These are phyloP conservation scores for Protomyctophum bolini DNA, from an alignment of 2,113 vertebrate genomes.

Conservation along the genomic window DNA sequence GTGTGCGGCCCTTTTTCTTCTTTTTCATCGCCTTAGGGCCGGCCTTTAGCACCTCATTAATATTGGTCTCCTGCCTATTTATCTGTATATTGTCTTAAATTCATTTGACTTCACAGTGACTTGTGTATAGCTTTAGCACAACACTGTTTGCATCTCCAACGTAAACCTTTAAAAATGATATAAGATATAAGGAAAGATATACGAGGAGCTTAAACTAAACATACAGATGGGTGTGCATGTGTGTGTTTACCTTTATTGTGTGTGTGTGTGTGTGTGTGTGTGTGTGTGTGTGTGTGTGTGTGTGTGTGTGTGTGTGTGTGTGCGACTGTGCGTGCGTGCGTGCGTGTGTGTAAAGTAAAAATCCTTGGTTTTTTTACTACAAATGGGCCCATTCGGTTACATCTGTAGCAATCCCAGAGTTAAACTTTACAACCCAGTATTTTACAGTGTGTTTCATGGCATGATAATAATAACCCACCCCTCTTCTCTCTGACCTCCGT, in stretches of 20 bases:
- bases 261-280: conserved; percentile 18
- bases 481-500: conserved; percentile 28
- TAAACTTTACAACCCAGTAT: too few species aligned
- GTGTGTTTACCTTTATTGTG: conserved; percentile 22
- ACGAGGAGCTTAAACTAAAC: conserved; percentile 33
- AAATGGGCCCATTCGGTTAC: too few species aligned
- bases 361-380: too few species aligned
- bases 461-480: conserved; percentile 20
- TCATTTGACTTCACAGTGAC: not conserved
- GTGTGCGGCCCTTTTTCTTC: too few species aligned
- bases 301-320: conserved; percentile 1
- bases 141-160: conserved; percentile 8
- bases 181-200: not conserved
- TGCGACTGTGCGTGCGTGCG: conserved; percentile 9
- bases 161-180: conserved; percentile 38
- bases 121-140: not conserved
- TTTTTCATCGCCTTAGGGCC: too few species aligned
- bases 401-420: too few species aligned
- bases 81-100: too few species aligned
- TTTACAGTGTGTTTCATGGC: conserved; percentile 20
- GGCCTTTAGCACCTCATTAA: too few species aligned
- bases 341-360: conserved; percentile 7
- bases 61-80: too few species aligned
- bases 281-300: conserved; percentile 43
- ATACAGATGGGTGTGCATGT: conserved; percentile 8